Conservation (phyloP, 1,140 invertebrate genomes). For the Belonocnema kinseyi region DNA sequence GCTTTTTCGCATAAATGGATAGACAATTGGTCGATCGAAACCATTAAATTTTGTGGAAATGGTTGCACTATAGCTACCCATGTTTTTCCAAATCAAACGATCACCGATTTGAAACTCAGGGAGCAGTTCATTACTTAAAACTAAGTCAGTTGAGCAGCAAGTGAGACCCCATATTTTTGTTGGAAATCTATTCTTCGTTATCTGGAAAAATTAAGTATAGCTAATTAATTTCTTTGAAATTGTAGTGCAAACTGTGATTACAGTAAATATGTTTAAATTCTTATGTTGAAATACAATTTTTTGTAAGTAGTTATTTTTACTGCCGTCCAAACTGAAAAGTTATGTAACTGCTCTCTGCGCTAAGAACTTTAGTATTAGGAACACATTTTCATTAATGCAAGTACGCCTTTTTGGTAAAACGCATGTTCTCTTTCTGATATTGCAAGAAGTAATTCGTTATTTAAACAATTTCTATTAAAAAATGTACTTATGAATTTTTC, state of each 20-base stretch:
- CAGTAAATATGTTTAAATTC: too few species aligned
- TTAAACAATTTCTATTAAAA: too few species aligned
- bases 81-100: slow-evolving; percentile 78
- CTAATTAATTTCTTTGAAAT: neutral
- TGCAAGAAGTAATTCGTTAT: too few species aligned
- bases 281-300: too few species aligned
- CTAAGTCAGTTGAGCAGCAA: slow-evolving; percentile 80
- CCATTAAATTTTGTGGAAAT: slow-evolving; percentile 78
- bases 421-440: too few species aligned
- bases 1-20: slow-evolving; percentile 63
- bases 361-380: too few species aligned
- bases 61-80: slow-evolving; percentile 80
- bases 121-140: slow-evolving; percentile 74
- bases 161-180: slow-evolving; percentile 81
- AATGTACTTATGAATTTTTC: too few species aligned
- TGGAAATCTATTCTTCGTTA: slow-evolving; percentile 43
- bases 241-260: neutral
- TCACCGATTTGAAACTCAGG: slow-evolving; percentile 76
- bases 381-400: too few species aligned
- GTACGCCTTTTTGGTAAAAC: too few species aligned
- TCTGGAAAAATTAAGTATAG: slow-evolving; percentile 26
- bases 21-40: slow-evolving; percentile 74
- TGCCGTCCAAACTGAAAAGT: too few species aligned
- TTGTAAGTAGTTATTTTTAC: too few species aligned
- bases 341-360: too few species aligned